Evolutionary conservation across 2,797 vertebrate genomes (phyloP).

Genomic region (Monodelphis domestica): DNA sequence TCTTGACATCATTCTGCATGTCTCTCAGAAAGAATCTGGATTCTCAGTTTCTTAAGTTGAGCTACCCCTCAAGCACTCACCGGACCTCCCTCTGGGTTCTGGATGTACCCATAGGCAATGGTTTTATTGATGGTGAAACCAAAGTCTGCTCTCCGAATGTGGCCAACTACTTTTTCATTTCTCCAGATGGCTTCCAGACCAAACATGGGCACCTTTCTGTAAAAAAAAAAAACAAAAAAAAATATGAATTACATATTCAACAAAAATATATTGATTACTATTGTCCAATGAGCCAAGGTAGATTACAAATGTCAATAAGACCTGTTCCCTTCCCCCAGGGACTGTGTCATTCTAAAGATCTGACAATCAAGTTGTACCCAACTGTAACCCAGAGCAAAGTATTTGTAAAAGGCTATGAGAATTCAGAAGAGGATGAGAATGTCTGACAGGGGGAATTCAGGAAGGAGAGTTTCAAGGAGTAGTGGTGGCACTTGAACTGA

Average conservation of each 20-base stretch:
- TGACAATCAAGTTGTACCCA: not conserved
- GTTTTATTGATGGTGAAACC: conserved; percentile 93
- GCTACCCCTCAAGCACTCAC: conserved; percentile 84
- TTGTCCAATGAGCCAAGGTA: not conserved
- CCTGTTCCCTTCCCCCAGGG: not conserved
- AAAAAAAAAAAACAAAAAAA: not conserved
- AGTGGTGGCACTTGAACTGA: not conserved
- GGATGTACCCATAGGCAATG: conserved; percentile 94
- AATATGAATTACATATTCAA: not conserved
- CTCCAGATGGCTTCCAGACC: conserved; percentile 96
- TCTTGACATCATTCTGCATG: not conserved
- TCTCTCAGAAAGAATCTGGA: not conserved
- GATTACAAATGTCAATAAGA: not conserved
- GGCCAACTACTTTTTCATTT: conserved; percentile 90
- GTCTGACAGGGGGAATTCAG: not conserved
- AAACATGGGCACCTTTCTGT: conserved; percentile 94
- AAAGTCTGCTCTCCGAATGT: conserved; percentile 92
- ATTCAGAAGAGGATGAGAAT: not conserved
- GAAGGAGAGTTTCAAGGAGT: not conserved
- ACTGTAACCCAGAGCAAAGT: not conserved
- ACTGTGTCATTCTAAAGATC: not conserved
- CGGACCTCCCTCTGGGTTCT: conserved; percentile 89
- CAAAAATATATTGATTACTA: not conserved
- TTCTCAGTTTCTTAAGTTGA: not conserved
- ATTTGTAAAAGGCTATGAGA: not conserved